Evolutionary conservation across 2,797 vertebrate genomes (phyloP).

Genomic region (Sandelia bainsii): DNA sequence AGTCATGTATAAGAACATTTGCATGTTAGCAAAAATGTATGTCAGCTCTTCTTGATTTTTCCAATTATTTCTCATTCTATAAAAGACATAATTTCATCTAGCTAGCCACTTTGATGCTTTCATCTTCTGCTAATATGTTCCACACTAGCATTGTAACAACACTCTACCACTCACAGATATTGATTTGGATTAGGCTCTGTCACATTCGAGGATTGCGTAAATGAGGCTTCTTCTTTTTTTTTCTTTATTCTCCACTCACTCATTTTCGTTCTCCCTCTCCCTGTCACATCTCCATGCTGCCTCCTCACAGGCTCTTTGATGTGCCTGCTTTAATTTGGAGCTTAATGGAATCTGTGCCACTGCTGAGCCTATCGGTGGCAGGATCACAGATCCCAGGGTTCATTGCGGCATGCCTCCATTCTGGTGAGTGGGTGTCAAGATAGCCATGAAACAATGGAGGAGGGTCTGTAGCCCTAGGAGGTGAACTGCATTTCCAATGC

Average conservation of each 20-base stretch:
- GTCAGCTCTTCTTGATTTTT: conserved; percentile 62
- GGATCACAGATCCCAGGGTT: conserved; percentile 84
- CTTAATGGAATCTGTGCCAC: conserved; percentile 85
- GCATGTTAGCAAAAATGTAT: conserved; percentile 58
- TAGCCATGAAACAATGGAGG: conserved; percentile 83
- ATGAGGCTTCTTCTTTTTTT: conserved; percentile 65
- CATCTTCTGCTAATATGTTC: conserved; percentile 80
- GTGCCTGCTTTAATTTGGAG: conserved; percentile 87
- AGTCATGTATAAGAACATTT: conserved; percentile 43
- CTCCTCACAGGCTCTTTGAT: conserved; percentile 83
- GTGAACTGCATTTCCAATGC: conserved; percentile 75
- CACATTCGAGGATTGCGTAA: conserved; percentile 78
- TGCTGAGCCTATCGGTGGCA: conserved; percentile 82
- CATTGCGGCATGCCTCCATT: conserved; percentile 79
- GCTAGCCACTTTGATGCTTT: conserved; percentile 79
- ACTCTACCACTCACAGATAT: conserved; percentile 79
- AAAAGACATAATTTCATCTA: conserved; percentile 80
- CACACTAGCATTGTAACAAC: conserved; percentile 77
- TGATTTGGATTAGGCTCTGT: conserved; percentile 82
- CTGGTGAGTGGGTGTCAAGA: conserved; percentile 83
- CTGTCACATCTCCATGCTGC: conserved; percentile 78
- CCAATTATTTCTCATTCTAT: conserved; percentile 72
- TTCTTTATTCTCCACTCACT: conserved; percentile 71
- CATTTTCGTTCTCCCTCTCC: conserved; percentile 70
- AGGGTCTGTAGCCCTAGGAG: conserved; percentile 74